Evolutionary conservation across 2,888 invertebrate species (phyloP).

Genomic region (Acrobasis suavella): DNA sequence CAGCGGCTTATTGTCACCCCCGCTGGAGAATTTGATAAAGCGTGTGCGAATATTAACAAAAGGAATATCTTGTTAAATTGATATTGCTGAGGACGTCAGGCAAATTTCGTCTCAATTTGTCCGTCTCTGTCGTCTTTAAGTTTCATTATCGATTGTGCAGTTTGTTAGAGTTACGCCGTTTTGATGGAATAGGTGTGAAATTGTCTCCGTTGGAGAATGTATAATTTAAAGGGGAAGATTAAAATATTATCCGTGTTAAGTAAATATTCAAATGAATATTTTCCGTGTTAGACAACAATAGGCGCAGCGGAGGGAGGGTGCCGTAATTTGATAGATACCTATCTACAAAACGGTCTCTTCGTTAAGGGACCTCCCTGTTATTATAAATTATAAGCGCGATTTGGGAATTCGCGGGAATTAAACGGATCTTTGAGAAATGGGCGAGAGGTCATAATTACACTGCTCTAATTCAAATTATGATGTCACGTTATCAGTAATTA

Average conservation of each 20-base stretch:
- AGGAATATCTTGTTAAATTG: conserved; percentile 83
- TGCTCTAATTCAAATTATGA: conserved; percentile 32
- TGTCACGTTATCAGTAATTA: conserved; percentile 11
- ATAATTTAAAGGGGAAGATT: conserved; percentile 83
- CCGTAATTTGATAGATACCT: conserved; percentile 81
- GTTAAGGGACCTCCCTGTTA: conserved; percentile 77
- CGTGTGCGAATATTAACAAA: conserved; percentile 83
- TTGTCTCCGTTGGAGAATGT: conserved; percentile 82
- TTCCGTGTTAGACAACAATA: conserved; percentile 83
- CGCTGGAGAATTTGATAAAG: conserved; percentile 83
- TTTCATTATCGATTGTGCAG: conserved; percentile 53
- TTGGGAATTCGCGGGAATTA: conserved; percentile 73
- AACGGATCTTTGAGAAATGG: conserved; percentile 63
- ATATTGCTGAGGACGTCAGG: conserved; percentile 61
- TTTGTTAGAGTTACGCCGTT: conserved; percentile 58
- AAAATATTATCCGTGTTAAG: conserved; percentile 84
- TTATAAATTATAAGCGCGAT: conserved; percentile 79
- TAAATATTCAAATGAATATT: conserved; percentile 84
- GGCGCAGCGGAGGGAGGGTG: conserved; percentile 66
- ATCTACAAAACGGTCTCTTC: conserved; percentile 80
- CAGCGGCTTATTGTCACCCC: conserved; percentile 83
- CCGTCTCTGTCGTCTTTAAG: conserved; percentile 34
- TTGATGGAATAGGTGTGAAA: conserved; percentile 68
- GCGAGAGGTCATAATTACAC: conserved; percentile 45
- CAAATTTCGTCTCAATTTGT: conserved; percentile 52